Evolutionary conservation across 2,113 vertebrate species (phyloP).

Genomic region (Peucedramus taeniatus): DNA sequence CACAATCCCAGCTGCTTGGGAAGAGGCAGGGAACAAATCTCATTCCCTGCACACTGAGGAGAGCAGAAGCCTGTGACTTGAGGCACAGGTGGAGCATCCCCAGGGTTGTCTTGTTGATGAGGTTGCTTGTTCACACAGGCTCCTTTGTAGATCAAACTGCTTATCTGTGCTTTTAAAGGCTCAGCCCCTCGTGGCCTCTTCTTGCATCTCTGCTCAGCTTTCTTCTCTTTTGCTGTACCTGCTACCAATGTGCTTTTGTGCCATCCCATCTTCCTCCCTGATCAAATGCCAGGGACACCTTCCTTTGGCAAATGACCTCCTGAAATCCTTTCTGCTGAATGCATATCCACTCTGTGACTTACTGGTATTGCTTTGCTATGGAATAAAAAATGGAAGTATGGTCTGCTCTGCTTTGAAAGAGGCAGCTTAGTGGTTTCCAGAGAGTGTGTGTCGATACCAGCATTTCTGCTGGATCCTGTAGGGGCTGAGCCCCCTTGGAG

Average conservation of each 20-base stretch:
- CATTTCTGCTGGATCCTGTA: background rate
- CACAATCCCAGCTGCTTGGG: background rate
- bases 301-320: slow-evolving; percentile 35
- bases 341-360: background rate
- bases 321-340: slow-evolving; percentile 15
- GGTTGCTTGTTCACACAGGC: slow-evolving; percentile 6
- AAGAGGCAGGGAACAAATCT: background rate
- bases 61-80: background rate
- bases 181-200: slow-evolving; percentile 47
- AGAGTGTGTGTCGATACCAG: background rate
- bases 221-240: slow-evolving; percentile 28
- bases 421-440: background rate
- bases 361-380: background rate
- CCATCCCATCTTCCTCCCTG: slow-evolving; percentile 1
- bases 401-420: background rate
- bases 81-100: slow-evolving; percentile 42
- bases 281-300: slow-evolving; percentile 30
- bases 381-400: background rate
- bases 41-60: background rate
- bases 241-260: slow-evolving; percentile 26
- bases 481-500: background rate
- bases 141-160: slow-evolving; percentile 63
- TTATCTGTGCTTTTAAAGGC: slow-evolving; percentile 50
- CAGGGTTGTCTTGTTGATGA: slow-evolving; percentile 50
- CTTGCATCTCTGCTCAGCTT: slow-evolving; percentile 55